phyloP scores from a whole-genome alignment of 2,113 vertebrate genomes.

The human (Homo sapiens) region DNA sequence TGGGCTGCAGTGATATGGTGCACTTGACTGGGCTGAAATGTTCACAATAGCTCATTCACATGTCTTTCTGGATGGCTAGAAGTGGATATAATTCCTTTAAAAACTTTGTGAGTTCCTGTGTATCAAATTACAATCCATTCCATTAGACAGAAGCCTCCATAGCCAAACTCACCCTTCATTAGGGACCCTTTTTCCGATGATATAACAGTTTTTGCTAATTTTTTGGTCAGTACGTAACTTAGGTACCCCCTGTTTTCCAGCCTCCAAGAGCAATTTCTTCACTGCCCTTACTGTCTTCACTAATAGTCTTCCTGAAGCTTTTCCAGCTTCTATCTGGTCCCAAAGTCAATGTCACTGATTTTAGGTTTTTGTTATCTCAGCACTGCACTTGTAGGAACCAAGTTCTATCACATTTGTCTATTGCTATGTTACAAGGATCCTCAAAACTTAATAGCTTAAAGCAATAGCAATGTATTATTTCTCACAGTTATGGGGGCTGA shows the following conservation, averaged over 20 bases:
- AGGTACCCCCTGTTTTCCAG: neutral
- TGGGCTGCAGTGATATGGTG: neutral
- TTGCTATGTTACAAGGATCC: neutral
- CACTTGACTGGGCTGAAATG: neutral
- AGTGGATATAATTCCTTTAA: neutral
- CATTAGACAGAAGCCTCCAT: neutral
- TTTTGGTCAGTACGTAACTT: neutral
- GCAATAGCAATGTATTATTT: neutral
- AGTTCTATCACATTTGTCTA: neutral
- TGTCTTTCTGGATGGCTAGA: no score
- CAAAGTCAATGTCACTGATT: neutral
- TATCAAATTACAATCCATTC: neutral
- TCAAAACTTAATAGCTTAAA: neutral
- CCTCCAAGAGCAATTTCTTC: neutral
- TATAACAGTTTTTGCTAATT: neutral
- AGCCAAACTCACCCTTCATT: neutral
- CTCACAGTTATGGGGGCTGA: neutral
- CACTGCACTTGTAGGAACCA: neutral
- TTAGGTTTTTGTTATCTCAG: neutral
- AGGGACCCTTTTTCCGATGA: neutral
- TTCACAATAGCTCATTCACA: neutral
- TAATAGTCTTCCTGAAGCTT: neutral
- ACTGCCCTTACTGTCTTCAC: neutral
- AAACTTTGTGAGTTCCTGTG: neutral
- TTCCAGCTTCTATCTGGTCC: neutral